Conservation (phyloP, 2,797 vertebrate species). For the Thaleichthys pacificus region DNA sequence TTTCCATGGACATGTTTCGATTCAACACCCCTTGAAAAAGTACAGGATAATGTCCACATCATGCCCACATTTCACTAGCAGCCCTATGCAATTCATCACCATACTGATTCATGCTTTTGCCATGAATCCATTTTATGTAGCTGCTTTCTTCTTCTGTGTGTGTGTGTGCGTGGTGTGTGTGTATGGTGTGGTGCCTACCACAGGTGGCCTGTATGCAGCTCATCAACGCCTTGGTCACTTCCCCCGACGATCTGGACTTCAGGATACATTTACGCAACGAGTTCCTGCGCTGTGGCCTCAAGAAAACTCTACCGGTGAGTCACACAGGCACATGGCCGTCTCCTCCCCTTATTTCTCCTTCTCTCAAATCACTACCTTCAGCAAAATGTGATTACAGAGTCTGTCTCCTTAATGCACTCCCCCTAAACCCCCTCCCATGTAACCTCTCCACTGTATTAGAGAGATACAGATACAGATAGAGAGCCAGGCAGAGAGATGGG, state of each 20-base stretch:
- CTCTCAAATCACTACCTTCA: no score
- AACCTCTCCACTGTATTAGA: neutral
- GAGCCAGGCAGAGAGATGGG: neutral
- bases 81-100: neutral
- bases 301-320: slow-evolving; percentile 93
- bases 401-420: neutral
- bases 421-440: neutral
- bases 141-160: neutral
- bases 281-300: slow-evolving; percentile 92
- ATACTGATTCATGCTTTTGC: neutral
- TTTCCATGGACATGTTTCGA: neutral
- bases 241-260: slow-evolving; percentile 95
- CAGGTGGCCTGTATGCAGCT: slow-evolving; percentile 98
- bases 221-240: slow-evolving; percentile 97
- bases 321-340: neutral
- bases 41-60: neutral
- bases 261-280: slow-evolving; percentile 98
- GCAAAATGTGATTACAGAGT: no score
- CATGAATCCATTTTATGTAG: neutral
- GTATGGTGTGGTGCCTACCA: no score
- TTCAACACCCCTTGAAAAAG: neutral
- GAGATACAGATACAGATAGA: neutral
- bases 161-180: neutral
- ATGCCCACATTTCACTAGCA: neutral
- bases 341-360: neutral